Percentiles rank a stretch among this genome's conserved stretches.
Conservation (phyloP, 1,140 invertebrate genomes). For the Neodiprion virginianus region DNA sequence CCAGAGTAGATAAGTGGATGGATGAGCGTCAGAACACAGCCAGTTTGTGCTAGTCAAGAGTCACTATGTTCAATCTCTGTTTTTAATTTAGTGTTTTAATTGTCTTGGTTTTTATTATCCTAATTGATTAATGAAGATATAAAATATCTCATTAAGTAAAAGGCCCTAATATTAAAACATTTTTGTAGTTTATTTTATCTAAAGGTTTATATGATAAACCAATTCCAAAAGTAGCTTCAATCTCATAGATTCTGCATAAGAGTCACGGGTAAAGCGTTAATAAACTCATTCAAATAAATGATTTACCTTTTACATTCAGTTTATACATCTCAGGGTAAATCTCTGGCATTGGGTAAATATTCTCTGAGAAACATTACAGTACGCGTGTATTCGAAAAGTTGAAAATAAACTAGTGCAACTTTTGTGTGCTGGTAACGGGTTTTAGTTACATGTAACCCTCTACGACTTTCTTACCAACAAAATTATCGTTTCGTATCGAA, state of each 20-base stretch:
- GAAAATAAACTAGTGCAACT: not conserved
- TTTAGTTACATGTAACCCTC: not conserved
- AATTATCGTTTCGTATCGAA: not conserved
- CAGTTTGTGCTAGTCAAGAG: slow-evolving; percentile 43
- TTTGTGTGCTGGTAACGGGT: not conserved
- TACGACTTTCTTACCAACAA: slow-evolving; percentile 13
- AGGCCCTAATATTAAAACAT: no score
- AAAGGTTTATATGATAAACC: no score
- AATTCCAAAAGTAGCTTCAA: no score
- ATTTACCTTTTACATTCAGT: slow-evolving; percentile 15
- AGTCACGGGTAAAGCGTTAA: no score
- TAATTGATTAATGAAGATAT: slow-evolving; percentile 8
- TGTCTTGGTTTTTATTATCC: not conserved
- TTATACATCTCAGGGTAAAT: slow-evolving; percentile 27
- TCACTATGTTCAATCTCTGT: slow-evolving; percentile 13
- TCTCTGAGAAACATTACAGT: slow-evolving; percentile 17
- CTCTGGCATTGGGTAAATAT: slow-evolving; percentile 2
- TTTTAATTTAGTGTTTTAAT: no score
- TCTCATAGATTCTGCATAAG: no score
- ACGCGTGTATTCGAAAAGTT: not conserved
- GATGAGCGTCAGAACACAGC: slow-evolving; percentile 32
- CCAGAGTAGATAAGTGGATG: slow-evolving; percentile 21
- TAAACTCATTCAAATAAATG: not conserved
- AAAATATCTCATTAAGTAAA: slow-evolving; percentile 7
- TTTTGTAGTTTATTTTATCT: no score